Conservation (phyloP, 2,797 vertebrate species). For the Darevskia mixta region DNA sequence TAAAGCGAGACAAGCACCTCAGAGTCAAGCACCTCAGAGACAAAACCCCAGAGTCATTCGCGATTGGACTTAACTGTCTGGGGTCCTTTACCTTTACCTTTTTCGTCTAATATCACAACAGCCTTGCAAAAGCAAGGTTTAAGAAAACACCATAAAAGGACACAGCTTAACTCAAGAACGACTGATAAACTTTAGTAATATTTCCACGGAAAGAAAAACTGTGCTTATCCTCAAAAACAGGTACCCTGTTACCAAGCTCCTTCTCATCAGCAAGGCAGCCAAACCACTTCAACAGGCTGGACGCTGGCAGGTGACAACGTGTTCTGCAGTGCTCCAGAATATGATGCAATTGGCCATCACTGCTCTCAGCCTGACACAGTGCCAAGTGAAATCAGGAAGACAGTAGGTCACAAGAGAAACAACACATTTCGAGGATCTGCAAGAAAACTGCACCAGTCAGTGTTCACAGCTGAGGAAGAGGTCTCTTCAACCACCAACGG, state of each 20-base stretch:
- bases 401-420: not conserved
- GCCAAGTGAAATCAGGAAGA: no score
- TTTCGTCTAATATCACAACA: constrained; percentile 17
- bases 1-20: no score
- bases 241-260: not conserved
- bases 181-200: constrained; percentile 6
- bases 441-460: not conserved
- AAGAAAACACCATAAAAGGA: not conserved
- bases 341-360: not conserved
- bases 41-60: rapidly evolving
- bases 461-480: not conserved
- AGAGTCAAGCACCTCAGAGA: no score
- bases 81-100: no score
- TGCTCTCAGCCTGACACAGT: not conserved
- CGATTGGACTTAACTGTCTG: rapidly evolving
- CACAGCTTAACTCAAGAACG: constrained; percentile 10
- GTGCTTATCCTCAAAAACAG: constrained; percentile 1
- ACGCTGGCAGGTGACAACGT: not conserved
- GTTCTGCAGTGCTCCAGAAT: not conserved
- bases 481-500: not conserved
- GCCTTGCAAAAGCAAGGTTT: not conserved
- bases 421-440: not conserved
- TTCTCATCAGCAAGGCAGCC: not conserved
- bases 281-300: not conserved
- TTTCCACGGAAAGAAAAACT: not conserved